phyloP scores from a whole-genome alignment of 2,888 invertebrate species.

The Drosophila melanocephala region DNA sequence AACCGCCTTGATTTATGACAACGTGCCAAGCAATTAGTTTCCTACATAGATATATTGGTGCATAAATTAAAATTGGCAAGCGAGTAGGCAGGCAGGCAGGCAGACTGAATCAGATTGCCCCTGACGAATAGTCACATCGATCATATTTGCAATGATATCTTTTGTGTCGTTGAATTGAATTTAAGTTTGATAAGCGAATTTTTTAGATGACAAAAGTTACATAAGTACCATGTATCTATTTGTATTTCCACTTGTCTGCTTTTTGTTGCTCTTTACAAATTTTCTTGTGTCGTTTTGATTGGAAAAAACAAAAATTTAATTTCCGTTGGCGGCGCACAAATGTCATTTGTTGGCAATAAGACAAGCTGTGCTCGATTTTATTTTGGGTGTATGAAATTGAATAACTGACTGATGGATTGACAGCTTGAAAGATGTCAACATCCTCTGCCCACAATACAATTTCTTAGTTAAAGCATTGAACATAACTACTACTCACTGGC shows the following conservation, averaged over 20 bases:
- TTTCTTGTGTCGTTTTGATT: slow-evolving; percentile 53
- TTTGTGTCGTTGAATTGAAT: not conserved
- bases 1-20: slow-evolving; percentile 36
- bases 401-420: slow-evolving; percentile 41
- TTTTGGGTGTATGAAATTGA: slow-evolving; percentile 18
- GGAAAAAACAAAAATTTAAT: slow-evolving; percentile 69
- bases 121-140: not conserved
- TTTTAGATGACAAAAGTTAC: not conserved
- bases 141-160: not conserved
- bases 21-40: slow-evolving; percentile 8
- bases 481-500: not conserved
- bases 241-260: not conserved
- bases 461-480: not conserved
- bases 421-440: slow-evolving; percentile 28
- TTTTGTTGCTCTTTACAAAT: slow-evolving; percentile 6
- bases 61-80: not conserved
- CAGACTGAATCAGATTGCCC: not conserved
- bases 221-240: not conserved
- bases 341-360: slow-evolving; percentile 26
- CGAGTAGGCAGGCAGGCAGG: not conserved
- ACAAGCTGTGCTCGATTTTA: slow-evolving; percentile 14
- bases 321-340: slow-evolving; percentile 59
- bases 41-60: not conserved
- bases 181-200: not conserved
- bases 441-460: not conserved